Conservation (phyloP, 2,113 vertebrate species). For the Dasyurus viverrinus region DNA sequence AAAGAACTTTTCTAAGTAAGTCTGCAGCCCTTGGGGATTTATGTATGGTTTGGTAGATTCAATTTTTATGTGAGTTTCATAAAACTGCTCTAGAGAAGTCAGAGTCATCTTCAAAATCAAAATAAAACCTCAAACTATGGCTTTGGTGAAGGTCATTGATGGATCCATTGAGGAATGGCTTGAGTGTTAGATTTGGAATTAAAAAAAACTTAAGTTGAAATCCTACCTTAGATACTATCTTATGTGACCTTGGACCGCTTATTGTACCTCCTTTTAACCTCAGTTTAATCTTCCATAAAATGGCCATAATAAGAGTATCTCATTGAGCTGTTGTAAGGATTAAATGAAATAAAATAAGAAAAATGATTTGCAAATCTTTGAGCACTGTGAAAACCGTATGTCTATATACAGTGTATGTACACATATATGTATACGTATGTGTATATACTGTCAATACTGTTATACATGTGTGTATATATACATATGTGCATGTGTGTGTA, state of each 20-base stretch:
- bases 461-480: too few species aligned
- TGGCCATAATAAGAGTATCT: background rate
- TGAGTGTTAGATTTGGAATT: background rate
- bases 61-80: background rate
- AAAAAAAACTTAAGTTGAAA: background rate
- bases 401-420: too few species aligned
- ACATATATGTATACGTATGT: too few species aligned
- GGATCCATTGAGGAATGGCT: background rate
- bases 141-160: background rate
- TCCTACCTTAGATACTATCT: background rate
- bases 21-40: background rate
- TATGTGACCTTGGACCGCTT: too few species aligned
- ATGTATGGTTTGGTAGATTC: background rate
- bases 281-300: background rate
- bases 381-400: background rate
- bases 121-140: background rate
- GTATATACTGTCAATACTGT: too few species aligned
- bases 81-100: background rate
- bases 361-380: background rate
- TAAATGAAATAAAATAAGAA: background rate
- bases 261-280: background rate
- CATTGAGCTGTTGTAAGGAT: background rate
- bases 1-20: background rate
- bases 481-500: too few species aligned
- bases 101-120: background rate